These are phyloP conservation scores for Crocodylus rhombifer DNA, from an alignment of 2,797 vertebrate genomes.

Conservation along the genomic window DNA sequence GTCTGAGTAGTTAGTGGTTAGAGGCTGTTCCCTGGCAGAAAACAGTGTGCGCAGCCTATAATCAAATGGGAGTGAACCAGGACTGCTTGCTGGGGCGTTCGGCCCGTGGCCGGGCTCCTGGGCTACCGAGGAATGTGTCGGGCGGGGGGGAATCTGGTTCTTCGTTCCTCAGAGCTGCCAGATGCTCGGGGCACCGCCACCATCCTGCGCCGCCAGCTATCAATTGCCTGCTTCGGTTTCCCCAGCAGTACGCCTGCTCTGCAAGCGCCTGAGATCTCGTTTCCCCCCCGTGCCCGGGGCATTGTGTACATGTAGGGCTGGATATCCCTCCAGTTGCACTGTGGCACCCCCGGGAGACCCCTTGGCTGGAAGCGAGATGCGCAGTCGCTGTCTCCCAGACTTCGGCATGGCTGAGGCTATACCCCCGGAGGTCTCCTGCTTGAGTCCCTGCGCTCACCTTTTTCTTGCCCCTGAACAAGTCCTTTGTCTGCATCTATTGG, in stretches of 20 bases:
- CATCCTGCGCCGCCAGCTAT: neutral
- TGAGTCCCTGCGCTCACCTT: too few species aligned
- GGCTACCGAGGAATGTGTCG: neutral
- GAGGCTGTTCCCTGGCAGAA: neutral
- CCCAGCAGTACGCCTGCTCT: neutral
- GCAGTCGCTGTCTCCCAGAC: neutral
- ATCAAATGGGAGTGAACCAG: fast-evolving
- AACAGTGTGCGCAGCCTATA: neutral
- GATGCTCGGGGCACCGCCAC: neutral
- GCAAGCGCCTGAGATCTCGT: neutral
- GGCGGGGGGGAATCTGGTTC: fast-evolving
- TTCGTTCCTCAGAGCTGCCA: fast-evolving
- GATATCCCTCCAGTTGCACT: neutral
- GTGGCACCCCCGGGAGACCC: neutral
- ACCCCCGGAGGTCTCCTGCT: too few species aligned
- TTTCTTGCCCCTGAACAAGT: too few species aligned
- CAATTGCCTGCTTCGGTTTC: neutral
- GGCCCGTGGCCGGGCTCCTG: neutral
- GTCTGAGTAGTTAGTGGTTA: neutral
- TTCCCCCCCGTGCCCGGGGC: neutral
- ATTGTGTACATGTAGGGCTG: neutral
- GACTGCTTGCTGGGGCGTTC: neutral
- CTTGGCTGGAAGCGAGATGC: neutral
- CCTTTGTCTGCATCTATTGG: too few species aligned
- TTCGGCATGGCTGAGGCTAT: neutral